These are phyloP conservation scores for Coreius guichenoti DNA, from an alignment of 2,797 vertebrate species.

Conservation along the genomic window DNA sequence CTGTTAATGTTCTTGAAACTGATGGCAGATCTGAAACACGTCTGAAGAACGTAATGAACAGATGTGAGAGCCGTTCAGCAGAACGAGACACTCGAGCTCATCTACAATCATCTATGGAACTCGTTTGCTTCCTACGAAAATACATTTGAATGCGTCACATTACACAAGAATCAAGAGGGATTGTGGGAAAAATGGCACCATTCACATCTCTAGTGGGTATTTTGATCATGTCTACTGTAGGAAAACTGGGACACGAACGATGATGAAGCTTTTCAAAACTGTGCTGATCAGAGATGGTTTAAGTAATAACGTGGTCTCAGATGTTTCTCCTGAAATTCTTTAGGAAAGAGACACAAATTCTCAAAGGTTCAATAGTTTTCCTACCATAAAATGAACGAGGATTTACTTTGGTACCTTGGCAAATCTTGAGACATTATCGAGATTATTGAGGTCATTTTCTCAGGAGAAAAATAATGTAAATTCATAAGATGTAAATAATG, in stretches of 20 bases:
- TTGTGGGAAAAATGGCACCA: conserved; percentile 6
- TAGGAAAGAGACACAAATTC: neutral
- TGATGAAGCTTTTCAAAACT: neutral
- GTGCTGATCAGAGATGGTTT: neutral
- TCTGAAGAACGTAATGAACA: neutral
- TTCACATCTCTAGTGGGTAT: conserved; percentile 14
- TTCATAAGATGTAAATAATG: too few relatives aligned
- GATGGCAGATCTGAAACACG: neutral
- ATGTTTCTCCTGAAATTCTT: neutral
- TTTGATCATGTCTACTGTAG: neutral
- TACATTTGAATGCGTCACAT: neutral
- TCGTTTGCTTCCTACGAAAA: neutral
- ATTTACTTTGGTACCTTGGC: too few relatives aligned
- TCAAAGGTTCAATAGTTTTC: neutral
- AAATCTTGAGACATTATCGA: neutral
- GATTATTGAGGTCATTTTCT: neutral
- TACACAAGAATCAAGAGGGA: neutral
- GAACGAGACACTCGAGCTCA: neutral
- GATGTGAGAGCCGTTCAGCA: neutral
- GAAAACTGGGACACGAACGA: neutral
- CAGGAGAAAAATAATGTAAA: neutral
- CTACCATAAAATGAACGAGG: neutral
- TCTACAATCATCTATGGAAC: neutral
- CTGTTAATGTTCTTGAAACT: neutral
- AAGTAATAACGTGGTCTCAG: neutral